Base-by-base conservation (phyloP, 1,140 invertebrate species). In the Zeugodacus cucurbitae region DNA sequence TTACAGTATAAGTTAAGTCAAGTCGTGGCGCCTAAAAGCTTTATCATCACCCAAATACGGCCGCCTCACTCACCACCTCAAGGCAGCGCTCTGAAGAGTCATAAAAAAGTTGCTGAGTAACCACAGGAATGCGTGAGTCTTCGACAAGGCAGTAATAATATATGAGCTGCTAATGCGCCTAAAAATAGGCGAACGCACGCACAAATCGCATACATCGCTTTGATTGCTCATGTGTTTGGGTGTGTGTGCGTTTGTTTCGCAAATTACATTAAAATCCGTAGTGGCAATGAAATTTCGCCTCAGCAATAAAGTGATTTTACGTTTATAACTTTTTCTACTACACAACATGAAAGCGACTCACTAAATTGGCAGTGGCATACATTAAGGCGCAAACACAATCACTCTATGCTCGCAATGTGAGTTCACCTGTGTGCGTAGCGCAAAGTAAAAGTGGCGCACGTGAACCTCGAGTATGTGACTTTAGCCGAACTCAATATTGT, bases 241-340 rank as follows among this genome's bases (percentile, higher is more conserved):
- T 26, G n/a, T 10, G n/a, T 26, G 58, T n/a, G 32, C 62, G 3
- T 54, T 74, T 41, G 20, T 22, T 74, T 74, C 34, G 67, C 67
- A 74, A 74, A 74, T 74, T 41, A 82, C 74, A 82, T 82, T 82
- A 82, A 82, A 82, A 82, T 82, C 37, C 41, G 7, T 54, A 48
- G 41, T 82, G 22, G 41, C 74, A 82, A 82, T 82, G 41, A 82
- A 82, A 54, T 82, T 82, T 29, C 41, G 74, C 41, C 74, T 48
- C 22, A 82, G 74, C 41, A 48, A 82, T 82, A 82, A 82, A 82
- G 41, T 82, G n/a, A 82, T 82, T 82, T 82, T 82, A 82, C 74
- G 74, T 74, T 74, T 74, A 74, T 74, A 32, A 22, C 67, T 74
- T 74, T 37, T 74, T 74, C 34, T 74, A 74, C 67, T 34, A 74